A percentile compares a stretch with the other conserved stretches of the same genome.
phyloP scores from a whole-genome alignment of 2,888 invertebrate genomes.

The Carterocephalus palaemon region DNA sequence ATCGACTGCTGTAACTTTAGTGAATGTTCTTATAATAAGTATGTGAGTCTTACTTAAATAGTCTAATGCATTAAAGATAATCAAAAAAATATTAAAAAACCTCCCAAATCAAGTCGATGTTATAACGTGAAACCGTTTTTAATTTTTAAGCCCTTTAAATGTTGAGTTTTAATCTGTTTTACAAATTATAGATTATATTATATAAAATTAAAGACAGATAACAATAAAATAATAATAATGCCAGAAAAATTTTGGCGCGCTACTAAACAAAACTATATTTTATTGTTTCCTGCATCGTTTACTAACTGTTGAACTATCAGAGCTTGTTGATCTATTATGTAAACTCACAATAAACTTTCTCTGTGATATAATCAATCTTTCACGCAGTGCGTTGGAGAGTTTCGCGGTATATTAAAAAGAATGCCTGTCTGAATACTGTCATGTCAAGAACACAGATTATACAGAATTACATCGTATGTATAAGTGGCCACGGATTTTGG shows the following conservation, averaged over 20 bases:
- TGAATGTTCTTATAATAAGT: background rate
- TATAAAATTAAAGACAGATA: constrained; percentile 8
- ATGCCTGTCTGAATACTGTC: too few relatives aligned
- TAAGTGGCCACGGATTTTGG: too few relatives aligned
- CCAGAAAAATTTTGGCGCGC: constrained; percentile 10
- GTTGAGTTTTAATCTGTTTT: background rate
- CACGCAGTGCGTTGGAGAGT: constrained; percentile 41
- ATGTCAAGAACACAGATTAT: too few relatives aligned
- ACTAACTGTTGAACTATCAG: constrained; percentile 17
- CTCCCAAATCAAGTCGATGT: constrained; percentile 10
- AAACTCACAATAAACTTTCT: constrained; percentile 41
- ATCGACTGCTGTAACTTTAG: constrained; percentile 2
- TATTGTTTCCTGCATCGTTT: constrained; percentile 19
- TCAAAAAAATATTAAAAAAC: background rate
- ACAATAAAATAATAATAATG: background rate
- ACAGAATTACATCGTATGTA: too few relatives aligned
- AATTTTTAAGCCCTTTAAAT: background rate
- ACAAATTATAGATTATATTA: background rate
- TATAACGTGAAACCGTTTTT: constrained; percentile 5
- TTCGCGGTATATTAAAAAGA: constrained; percentile 29
- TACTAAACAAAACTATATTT: constrained; percentile 5
- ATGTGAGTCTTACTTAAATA: constrained; percentile 8
- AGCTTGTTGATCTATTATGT: constrained; percentile 25
- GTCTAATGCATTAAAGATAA: background rate
- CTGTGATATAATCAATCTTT: constrained; percentile 56